Conservation (phyloP, 2,888 invertebrate species). For the Plagiodera versicolora region DNA sequence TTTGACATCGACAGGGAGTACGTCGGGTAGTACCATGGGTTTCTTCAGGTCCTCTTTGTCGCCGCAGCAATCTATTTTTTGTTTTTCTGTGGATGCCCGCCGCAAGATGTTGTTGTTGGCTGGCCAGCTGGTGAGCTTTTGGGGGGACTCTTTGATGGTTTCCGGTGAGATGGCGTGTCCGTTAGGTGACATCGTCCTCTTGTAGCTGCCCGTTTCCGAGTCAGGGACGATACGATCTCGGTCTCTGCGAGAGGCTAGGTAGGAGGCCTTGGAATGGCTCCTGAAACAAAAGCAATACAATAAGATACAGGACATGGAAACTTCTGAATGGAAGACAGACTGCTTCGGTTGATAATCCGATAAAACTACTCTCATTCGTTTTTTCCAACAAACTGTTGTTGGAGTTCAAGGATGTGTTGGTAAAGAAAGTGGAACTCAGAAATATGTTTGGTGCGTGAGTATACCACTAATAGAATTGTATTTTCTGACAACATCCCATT, state of each 20-base stretch:
- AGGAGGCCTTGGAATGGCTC: conserved; percentile 78
- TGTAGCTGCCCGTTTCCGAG: conserved; percentile 74
- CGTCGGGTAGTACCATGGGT: conserved; percentile 57
- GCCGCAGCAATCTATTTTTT: conserved; percentile 43
- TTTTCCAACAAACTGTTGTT: conserved; percentile 9
- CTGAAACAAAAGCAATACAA: conserved; percentile 56
- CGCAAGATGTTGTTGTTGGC: conserved; percentile 47
- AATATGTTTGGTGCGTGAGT: conserved; percentile 2
- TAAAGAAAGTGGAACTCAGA: too few relatives aligned
- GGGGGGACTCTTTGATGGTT: conserved; percentile 40
- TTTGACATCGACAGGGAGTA: conserved; percentile 61
- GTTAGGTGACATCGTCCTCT: conserved; percentile 71
- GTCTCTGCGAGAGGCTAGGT: conserved; percentile 71
- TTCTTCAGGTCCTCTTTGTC: conserved; percentile 47
- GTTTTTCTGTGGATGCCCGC: conserved; percentile 49
- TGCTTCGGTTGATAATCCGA: too few relatives aligned
- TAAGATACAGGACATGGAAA: not conserved
- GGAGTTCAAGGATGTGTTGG: too few relatives aligned
- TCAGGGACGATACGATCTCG: conserved; percentile 67
- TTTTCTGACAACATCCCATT: conserved; percentile 18
- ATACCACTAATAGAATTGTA: conserved; percentile 23
- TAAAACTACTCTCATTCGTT: too few relatives aligned
- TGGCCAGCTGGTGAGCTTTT: conserved; percentile 39
- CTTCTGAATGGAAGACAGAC: too few relatives aligned
- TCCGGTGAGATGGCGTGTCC: conserved; percentile 50